Evolutionary conservation across 2,113 vertebrate species (phyloP), one percentile per base, ranked within the genome.

Genomic region (Sminthopsis crassicaudata): DNA sequence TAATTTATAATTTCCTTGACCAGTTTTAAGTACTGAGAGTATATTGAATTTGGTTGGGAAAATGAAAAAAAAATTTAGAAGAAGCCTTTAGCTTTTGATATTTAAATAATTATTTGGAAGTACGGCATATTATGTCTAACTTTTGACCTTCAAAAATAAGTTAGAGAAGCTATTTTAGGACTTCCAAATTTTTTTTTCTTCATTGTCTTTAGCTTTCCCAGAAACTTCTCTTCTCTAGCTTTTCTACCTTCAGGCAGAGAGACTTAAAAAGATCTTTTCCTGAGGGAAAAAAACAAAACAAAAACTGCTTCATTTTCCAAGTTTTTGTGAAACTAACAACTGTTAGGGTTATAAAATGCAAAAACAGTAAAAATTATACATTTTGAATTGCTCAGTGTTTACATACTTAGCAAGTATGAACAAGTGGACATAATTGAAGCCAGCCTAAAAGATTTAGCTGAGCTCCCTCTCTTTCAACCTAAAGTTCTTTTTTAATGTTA

Each of bases 221-320:
- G 92, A 97, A 95, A 96, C 95, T 96, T 90, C 90, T 53, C 67
- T 96, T 53, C n/a, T 10, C 0, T 93, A 94, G 94, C 26, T 96
- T 97, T 93, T 96, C 54, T 96, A 53, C 48, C 84, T 93, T 30
- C 46, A 94, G 95, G 96, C 95, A 94, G 92, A 88, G 0, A 26
- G 93, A 97, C 97, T 91, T 97, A 95, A 97, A 97, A 97, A 97
- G 92, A 96, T 95, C 96, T 95, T 97, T 95, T 90, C 92, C 55
- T 25, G 95, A 96, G 93, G 84, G 19, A 84, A 84, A 42, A 53
- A 53, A 53, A n/a, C n/a, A n/a, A n/a, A n/a, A n/a, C n/a, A n/a
- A n/a, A 22, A 67, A 94, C 50, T 95, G 94, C 96, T 94, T 2
- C 96, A 57, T 93, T 96, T 95, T 94, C 92, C 91, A 0, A 36